Conservation (phyloP, 2,888 invertebrate species). For the Leptinotarsa tumamoca region DNA sequence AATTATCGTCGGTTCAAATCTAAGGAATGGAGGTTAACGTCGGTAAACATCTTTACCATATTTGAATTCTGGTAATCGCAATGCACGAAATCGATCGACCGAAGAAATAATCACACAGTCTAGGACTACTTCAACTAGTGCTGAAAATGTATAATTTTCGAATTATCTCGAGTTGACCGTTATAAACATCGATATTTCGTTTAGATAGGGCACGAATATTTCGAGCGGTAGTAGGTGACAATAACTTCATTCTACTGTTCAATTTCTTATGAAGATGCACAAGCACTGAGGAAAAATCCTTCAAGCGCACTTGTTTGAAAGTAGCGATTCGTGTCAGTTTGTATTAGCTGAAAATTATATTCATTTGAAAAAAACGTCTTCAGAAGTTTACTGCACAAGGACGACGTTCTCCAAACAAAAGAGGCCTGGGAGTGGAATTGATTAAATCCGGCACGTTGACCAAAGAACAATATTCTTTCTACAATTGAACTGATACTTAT, state of each 20-base stretch:
- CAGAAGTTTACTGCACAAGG: too few species aligned
- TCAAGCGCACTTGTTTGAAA: too few species aligned
- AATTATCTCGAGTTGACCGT: constrained; percentile 6
- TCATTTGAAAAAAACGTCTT: too few species aligned
- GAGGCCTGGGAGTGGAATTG: too few species aligned
- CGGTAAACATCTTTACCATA: constrained; percentile 20
- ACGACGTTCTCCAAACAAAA: too few species aligned
- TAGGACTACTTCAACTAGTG: constrained; percentile 1
- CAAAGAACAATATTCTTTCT: too few species aligned
- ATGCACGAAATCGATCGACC: constrained; percentile 15
- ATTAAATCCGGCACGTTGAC: too few species aligned
- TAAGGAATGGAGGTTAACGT: constrained; percentile 26
- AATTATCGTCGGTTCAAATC: constrained; percentile 24
- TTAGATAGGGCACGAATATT: not conserved
- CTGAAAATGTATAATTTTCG: constrained; percentile 17
- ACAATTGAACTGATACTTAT: too few species aligned
- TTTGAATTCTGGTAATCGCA: constrained; percentile 19
- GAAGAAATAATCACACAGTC: constrained; percentile 27
- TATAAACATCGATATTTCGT: constrained; percentile 10
- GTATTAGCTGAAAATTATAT: too few species aligned
- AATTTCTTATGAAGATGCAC: not conserved
- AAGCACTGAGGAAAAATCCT: too few species aligned
- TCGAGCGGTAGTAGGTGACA: not conserved
- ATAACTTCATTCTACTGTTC: not conserved
- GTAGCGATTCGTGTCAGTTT: too few species aligned